Conservation (phyloP, 2,888 invertebrate species). For the Chironomus tentans region DNA sequence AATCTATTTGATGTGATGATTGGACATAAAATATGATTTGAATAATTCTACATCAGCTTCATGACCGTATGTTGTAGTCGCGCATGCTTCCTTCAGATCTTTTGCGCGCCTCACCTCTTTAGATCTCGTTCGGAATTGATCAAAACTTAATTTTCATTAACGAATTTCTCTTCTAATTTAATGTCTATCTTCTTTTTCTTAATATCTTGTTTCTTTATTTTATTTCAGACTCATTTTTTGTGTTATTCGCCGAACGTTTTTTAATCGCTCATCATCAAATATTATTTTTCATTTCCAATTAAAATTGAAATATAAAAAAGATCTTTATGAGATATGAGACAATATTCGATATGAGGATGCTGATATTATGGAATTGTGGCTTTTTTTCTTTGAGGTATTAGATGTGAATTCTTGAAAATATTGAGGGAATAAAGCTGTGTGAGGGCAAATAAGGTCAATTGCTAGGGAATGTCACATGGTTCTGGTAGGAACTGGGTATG, state of each 20-base stretch:
- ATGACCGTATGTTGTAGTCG: background rate
- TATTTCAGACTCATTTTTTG: background rate
- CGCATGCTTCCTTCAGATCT: conserved; percentile 7
- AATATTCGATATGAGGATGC: background rate
- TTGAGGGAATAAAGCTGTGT: background rate
- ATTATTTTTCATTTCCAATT: conserved; percentile 14
- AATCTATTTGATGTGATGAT: conserved; percentile 27
- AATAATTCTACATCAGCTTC: conserved; percentile 20
- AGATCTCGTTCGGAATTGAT: background rate
- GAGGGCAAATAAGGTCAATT: background rate
- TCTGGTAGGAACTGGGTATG: too few species aligned
- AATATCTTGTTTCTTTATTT: background rate
- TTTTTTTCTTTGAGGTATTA: too few species aligned
- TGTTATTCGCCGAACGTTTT: background rate
- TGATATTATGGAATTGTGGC: too few species aligned
- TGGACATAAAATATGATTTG: conserved; percentile 27
- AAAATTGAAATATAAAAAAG: conserved; percentile 2
- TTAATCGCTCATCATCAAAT: background rate
- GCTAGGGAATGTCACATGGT: background rate
- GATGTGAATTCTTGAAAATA: background rate
- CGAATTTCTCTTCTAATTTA: background rate
- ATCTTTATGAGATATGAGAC: background rate
- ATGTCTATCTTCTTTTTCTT: background rate
- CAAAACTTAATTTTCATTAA: conserved; percentile 18
- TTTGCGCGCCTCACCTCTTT: background rate